phyloP scores from a whole-genome alignment of 2,888 invertebrate species.

The Scrobipalpa atriplicella region DNA sequence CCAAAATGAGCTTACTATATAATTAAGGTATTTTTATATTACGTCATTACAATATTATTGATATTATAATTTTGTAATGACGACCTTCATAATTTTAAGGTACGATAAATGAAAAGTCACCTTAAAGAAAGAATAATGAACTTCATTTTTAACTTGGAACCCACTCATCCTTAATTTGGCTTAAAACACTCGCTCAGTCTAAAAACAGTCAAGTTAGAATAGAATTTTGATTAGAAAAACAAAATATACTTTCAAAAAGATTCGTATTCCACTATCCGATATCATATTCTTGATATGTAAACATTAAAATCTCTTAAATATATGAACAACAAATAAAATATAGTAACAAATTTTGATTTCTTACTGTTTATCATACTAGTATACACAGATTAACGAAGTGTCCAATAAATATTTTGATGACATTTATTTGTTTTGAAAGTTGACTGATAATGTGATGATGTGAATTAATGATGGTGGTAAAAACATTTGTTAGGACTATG shows the following conservation, averaged over 20 bases:
- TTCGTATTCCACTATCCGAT: background rate
- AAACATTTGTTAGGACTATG: background rate
- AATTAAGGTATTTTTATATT: background rate
- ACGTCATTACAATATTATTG: too few species aligned
- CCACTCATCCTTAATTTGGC: constrained; percentile 18
- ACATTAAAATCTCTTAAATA: constrained; percentile 20
- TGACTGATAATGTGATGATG: too few species aligned
- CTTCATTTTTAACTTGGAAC: background rate
- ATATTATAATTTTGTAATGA: too few species aligned
- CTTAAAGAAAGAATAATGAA: background rate
- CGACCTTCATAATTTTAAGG: background rate
- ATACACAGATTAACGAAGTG: constrained; percentile 12
- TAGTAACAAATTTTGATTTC: constrained; percentile 16
- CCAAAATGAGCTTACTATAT: background rate
- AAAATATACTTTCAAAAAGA: background rate
- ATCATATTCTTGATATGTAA: constrained; percentile 20
- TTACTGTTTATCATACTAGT: background rate
- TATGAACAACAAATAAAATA: constrained; percentile 22
- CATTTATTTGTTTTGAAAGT: constrained; percentile 10
- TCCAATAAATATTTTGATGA: constrained; percentile 12
- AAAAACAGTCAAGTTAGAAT: constrained; percentile 16
- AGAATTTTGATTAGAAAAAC: constrained; percentile 14
- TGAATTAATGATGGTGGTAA: too few species aligned
- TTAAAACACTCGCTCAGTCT: constrained; percentile 21
- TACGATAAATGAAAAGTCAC: background rate